Conservation (phyloP, 2,888 invertebrate species). For the Amblyjoppa fuscipennis region DNA sequence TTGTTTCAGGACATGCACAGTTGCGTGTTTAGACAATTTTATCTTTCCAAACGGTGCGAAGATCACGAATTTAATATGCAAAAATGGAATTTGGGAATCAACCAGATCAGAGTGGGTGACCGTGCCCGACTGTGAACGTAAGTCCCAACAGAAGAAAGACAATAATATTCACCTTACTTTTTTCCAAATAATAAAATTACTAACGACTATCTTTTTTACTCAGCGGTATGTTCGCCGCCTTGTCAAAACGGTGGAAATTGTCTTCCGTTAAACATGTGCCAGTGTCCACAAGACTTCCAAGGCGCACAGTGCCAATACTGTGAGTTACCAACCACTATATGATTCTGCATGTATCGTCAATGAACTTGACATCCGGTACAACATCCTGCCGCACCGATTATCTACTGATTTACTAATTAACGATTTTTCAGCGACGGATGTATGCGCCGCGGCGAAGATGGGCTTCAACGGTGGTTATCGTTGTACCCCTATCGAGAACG, state of each 20-base stretch:
- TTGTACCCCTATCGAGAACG: conserved; percentile 88
- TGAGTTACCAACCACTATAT: conserved; percentile 80
- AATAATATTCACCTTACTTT: background rate
- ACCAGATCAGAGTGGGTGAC: conserved; percentile 88
- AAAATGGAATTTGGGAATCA: conserved; percentile 90
- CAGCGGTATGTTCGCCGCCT: conserved; percentile 89
- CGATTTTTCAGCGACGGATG: conserved; percentile 86
- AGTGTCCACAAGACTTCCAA: conserved; percentile 90
- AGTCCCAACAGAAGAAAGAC: conserved; percentile 77
- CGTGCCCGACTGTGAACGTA: conserved; percentile 91
- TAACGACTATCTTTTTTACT: conserved; percentile 66
- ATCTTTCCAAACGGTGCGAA: conserved; percentile 91
- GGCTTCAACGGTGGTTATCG: conserved; percentile 92
- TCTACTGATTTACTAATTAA: background rate
- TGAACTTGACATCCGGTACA: background rate
- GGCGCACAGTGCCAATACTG: conserved; percentile 91
- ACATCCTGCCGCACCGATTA: background rate
- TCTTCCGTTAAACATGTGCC: conserved; percentile 91
- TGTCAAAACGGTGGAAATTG: conserved; percentile 95
- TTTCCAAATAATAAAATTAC: conserved; percentile 17
- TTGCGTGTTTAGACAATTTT: conserved; percentile 89
- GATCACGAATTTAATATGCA: conserved; percentile 89
- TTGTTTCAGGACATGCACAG: conserved; percentile 88
- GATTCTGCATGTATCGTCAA: background rate
- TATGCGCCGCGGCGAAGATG: conserved; percentile 88